Percentiles rank a stretch among this genome's conserved stretches.
Evolutionary conservation across 1,140 invertebrate species (phyloP).

Genomic region (Drosophila sp.): DNA sequence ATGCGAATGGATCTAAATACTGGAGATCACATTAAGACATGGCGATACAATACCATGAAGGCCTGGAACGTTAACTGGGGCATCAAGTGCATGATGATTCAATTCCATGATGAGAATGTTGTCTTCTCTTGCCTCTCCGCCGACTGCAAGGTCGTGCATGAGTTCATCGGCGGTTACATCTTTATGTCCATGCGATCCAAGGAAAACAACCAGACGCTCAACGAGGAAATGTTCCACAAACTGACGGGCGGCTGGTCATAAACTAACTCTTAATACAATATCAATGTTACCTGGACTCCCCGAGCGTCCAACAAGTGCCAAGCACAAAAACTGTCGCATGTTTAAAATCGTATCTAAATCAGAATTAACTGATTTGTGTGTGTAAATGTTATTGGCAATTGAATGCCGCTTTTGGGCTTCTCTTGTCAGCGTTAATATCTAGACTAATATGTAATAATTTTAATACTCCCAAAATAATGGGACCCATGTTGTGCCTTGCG

Average conservation of each 20-base stretch:
- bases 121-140: slow-evolving; percentile 97
- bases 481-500: slow-evolving; percentile 47
- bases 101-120: slow-evolving; percentile 97
- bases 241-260: slow-evolving; percentile 96
- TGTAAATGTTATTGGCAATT: slow-evolving; percentile 40
- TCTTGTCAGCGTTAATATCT: slow-evolving; percentile 41
- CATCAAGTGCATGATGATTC: slow-evolving; percentile 98
- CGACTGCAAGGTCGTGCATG: slow-evolving; percentile 99
- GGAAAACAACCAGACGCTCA: slow-evolving; percentile 98
- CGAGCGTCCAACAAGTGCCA: slow-evolving; percentile 49
- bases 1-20: slow-evolving; percentile 97
- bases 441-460: slow-evolving; percentile 54
- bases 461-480: slow-evolving; percentile 14
- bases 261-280: slow-evolving; percentile 4
- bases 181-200: slow-evolving; percentile 99
- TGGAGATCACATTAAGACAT: slow-evolving; percentile 98
- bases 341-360: slow-evolving; percentile 42
- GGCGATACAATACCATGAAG: slow-evolving; percentile 99
- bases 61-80: slow-evolving; percentile 99
- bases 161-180: slow-evolving; percentile 99
- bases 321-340: slow-evolving; percentile 68
- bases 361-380: slow-evolving; percentile 45
- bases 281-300: not conserved
- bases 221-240: slow-evolving; percentile 99
- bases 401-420: slow-evolving; percentile 10